Percentiles rank a stretch among this genome's conserved stretches.
Evolutionary conservation across 2,113 vertebrate species (phyloP).

Genomic region (Plecotus auritus): DNA sequence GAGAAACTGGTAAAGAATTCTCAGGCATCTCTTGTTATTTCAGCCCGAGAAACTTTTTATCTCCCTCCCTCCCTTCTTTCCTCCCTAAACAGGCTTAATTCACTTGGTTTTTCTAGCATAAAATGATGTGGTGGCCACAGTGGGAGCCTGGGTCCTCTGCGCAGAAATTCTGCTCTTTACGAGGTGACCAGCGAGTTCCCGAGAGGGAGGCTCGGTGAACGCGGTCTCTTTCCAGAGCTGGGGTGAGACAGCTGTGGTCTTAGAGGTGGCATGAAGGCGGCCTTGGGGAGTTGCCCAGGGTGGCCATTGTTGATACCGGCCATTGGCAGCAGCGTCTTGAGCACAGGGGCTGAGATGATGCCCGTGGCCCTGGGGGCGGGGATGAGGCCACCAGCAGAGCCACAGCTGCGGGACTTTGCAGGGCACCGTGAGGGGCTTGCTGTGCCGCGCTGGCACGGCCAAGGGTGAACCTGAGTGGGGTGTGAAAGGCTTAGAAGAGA

Average conservation of each 20-base stretch:
- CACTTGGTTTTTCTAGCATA: neutral
- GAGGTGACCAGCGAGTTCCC: neutral
- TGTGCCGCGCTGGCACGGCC: too few species aligned
- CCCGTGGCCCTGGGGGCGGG: fast-evolving
- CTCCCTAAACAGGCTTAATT: neutral
- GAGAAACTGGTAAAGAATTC: neutral
- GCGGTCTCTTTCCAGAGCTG: neutral
- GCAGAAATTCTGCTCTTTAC: neutral
- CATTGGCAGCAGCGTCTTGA: neutral
- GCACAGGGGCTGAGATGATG: neutral
- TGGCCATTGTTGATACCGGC: fast-evolving
- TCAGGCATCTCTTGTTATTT: neutral
- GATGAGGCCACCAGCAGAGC: neutral
- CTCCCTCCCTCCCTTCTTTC: neutral
- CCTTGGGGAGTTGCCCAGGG: neutral
- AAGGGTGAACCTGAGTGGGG: too few species aligned
- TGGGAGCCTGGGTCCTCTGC: neutral
- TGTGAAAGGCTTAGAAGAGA: too few species aligned
- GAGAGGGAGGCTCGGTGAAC: neutral
- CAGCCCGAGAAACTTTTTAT: neutral
- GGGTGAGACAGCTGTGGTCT: neutral
- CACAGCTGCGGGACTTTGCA: fast-evolving
- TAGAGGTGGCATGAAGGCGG: neutral
- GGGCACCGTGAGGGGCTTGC: too few species aligned
- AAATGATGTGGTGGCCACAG: neutral